Conservation (phyloP, 2,888 invertebrate genomes). For the Nomada lathburiana region DNA sequence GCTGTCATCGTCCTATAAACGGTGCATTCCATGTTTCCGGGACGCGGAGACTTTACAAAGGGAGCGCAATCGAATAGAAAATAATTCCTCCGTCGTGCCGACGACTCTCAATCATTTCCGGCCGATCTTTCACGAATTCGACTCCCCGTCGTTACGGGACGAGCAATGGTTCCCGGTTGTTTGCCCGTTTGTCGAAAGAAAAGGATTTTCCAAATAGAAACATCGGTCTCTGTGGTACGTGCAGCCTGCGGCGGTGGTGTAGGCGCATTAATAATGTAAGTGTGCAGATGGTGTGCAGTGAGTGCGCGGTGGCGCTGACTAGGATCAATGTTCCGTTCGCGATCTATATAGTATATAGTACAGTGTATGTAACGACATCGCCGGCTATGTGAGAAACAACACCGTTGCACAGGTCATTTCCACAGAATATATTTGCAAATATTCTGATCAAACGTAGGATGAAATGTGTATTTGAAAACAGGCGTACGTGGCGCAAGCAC, state of each 20-base stretch:
- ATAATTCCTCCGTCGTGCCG: background rate
- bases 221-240: constrained; percentile 55
- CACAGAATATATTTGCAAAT: constrained; percentile 67
- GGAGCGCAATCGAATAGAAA: constrained; percentile 17
- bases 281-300: constrained; percentile 78
- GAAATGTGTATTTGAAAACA: constrained; percentile 52
- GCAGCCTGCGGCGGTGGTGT: constrained; percentile 65
- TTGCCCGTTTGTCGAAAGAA: constrained; percentile 35
- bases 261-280: constrained; percentile 82
- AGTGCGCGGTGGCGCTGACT: constrained; percentile 77
- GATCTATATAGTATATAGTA: constrained; percentile 68
- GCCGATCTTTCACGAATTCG: background rate
- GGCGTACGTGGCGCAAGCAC: constrained; percentile 16
- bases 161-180: constrained; percentile 24
- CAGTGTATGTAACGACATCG: constrained; percentile 63
- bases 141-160: background rate
- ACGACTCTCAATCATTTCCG: background rate
- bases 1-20: constrained; percentile 31
- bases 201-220: constrained; percentile 67
- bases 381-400: constrained; percentile 62
- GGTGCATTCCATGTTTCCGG: constrained; percentile 14
- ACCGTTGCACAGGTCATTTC: constrained; percentile 64
- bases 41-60: background rate
- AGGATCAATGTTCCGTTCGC: constrained; percentile 80
- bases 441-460: constrained; percentile 61